A percentile compares a stretch with the other conserved stretches of the same genome.
These are phyloP conservation scores for Xerus inauris DNA, from an alignment of 2,113 vertebrate species.

Conservation along the genomic window DNA sequence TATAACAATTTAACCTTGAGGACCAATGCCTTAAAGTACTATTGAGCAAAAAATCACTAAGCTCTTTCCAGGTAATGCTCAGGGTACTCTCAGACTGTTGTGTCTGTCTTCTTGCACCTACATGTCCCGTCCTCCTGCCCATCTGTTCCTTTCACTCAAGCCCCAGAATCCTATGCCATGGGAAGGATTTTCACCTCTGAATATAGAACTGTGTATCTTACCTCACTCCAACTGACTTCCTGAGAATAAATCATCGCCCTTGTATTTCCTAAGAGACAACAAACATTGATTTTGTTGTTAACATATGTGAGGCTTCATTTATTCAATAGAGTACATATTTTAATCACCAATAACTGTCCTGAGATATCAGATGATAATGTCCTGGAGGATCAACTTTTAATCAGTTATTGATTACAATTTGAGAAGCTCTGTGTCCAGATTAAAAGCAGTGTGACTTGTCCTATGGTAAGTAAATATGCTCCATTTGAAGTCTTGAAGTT, in stretches of 20 bases:
- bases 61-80: constrained; percentile 73
- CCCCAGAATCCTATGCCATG: constrained; percentile 78
- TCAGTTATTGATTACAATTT: constrained; percentile 69
- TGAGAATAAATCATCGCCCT: constrained; percentile 83
- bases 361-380: constrained; percentile 80
- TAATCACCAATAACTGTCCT: constrained; percentile 69
- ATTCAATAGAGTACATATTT: constrained; percentile 71
- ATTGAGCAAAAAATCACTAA: constrained; percentile 71
- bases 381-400: constrained; percentile 72
- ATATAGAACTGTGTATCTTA: constrained; percentile 77
- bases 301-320: constrained; percentile 66
- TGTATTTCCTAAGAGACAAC: constrained; percentile 77
- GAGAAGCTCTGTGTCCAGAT: constrained; percentile 52
- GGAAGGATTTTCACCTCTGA: constrained; percentile 81
- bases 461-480: constrained; percentile 82
- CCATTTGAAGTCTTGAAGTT: constrained; percentile 62
- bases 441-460: constrained; percentile 72
- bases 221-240: constrained; percentile 74
- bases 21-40: constrained; percentile 47
- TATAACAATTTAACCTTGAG: constrained; percentile 35
- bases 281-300: constrained; percentile 82
- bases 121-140: constrained; percentile 76
- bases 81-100: constrained; percentile 19
- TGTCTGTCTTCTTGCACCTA: constrained; percentile 52
- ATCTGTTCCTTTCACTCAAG: constrained; percentile 87